These are phyloP conservation scores for Drosophila busckii DNA, from an alignment of 1,140 invertebrate genomes.

Conservation along the genomic window DNA sequence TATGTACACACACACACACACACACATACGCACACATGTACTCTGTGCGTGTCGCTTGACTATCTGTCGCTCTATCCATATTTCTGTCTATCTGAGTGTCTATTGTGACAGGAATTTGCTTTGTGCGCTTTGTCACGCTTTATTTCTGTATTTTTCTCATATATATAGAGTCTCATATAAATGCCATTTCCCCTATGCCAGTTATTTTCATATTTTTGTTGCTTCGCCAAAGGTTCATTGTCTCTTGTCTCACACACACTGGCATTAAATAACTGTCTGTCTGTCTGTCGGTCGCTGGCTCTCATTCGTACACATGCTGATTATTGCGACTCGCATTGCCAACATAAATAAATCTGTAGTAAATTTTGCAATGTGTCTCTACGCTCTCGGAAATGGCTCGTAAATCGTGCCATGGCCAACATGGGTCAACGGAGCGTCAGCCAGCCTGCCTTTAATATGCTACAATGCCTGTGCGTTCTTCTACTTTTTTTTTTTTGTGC, in stretches of 20 bases:
- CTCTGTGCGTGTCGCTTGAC: constrained; percentile 42
- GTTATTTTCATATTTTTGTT: constrained; percentile 24
- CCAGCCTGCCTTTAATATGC: constrained; percentile 57
- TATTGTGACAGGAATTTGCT: constrained; percentile 66
- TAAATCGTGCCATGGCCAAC: constrained; percentile 69
- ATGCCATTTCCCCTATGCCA: not conserved
- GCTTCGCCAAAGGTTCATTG: constrained; percentile 52
- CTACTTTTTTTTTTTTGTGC: constrained; percentile 28
- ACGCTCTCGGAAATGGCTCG: constrained; percentile 75
- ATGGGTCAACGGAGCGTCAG: constrained; percentile 54
- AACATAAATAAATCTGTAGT: constrained; percentile 78
- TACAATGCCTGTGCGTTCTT: constrained; percentile 31
- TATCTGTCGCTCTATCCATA: constrained; percentile 43
- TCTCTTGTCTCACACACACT: constrained; percentile 22
- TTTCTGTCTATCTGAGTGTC: constrained; percentile 62
- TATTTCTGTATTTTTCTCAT: constrained; percentile 49
- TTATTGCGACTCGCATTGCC: constrained; percentile 39
- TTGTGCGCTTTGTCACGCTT: constrained; percentile 71
- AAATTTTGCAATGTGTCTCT: constrained; percentile 78
- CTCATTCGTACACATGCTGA: too few species aligned
- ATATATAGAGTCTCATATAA: constrained; percentile 7
- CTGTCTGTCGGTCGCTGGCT: not conserved
- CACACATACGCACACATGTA: too few species aligned
- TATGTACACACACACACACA: too few species aligned
- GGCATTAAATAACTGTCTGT: not conserved